Percentiles rank a stretch among this genome's conserved stretches.
phyloP scores from a whole-genome alignment of 1,140 invertebrate genomes.

The Drosophila ogumai region DNA sequence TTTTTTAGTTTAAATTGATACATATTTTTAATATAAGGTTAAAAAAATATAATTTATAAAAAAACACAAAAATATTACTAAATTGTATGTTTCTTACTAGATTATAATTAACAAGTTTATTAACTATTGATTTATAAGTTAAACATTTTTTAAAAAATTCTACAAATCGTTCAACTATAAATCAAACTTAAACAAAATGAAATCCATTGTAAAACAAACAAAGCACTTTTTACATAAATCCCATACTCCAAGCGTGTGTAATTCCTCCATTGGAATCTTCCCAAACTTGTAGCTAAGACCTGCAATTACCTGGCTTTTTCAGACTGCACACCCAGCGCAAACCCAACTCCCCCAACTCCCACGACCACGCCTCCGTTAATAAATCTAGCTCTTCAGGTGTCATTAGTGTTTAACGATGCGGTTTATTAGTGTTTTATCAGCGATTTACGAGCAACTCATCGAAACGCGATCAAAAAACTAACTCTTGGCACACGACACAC shows the following conservation, averaged over 20 bases:
- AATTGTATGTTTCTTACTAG: too few relatives aligned
- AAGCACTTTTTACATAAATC: too few relatives aligned
- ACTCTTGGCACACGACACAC: constrained; percentile 14
- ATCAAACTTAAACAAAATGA: neutral
- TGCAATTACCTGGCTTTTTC: constrained; percentile 19
- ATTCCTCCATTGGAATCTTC: constrained; percentile 1
- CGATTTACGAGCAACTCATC: constrained; percentile 41
- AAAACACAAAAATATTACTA: too few relatives aligned
- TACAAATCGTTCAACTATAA: neutral
- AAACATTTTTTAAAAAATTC: too few relatives aligned
- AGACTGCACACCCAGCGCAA: constrained; percentile 11
- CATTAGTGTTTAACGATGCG: constrained; percentile 72
- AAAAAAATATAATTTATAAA: too few relatives aligned
- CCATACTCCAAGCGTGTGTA: neutral
- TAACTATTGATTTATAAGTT: too few relatives aligned
- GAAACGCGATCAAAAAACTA: constrained; percentile 23
- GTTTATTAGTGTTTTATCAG: constrained; percentile 60
- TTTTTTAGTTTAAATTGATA: too few relatives aligned
- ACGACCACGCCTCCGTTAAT: constrained; percentile 4
- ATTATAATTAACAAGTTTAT: too few relatives aligned
- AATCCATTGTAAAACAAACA: neutral
- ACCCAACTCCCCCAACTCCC: constrained; percentile 8
- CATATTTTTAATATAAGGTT: too few relatives aligned
- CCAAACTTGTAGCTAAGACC: constrained; percentile 2
- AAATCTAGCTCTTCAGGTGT: constrained; percentile 17